Evolutionary conservation across 2,888 invertebrate genomes (phyloP), one percentile per base, ranked within the genome.

Genomic region (Carterocephalus palaemon): DNA sequence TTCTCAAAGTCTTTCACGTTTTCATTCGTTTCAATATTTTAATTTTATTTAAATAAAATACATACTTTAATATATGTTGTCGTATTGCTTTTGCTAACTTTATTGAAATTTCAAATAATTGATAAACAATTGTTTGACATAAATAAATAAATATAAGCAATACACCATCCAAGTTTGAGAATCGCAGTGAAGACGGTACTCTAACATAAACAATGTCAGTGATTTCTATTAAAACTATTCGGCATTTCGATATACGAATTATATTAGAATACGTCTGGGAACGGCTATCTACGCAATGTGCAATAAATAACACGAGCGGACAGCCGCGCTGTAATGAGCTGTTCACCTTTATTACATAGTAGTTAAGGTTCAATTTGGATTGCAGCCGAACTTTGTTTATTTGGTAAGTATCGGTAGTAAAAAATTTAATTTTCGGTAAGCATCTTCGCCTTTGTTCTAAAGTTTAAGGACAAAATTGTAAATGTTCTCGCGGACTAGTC

Each of bases 141-240:
- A n/a, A n/a, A n/a, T n/a, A n/a, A n/a, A n/a, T n/a, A n/a, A n/a
- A n/a, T n/a, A n/a, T 13, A 2, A 4, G 3, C 13, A 9, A 28
- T 16, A 15, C 26, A 40, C 19, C 9, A n/a, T 23, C 8, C 65
- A 76, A 77, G 54, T 80, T 86, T 85, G 83, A 72, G 70, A 61
- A 67, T 39, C 80, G 20, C 62, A 49, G 38, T 10, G 43, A 58
- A 59, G 62, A 59, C 60, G 70, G 75, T 76, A 82, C 75, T 72
- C 53, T 42, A 70, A 72, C 77, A 83, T 82, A 84, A 85, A 84
- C 84, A 84, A 84, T 83, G 76, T 83, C 76, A 77, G 71, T 75
- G 81, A 72, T 79, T 84, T 83, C 80, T 80, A 80, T 78, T 83
- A 80, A 77, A 82, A 73, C 66, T 72, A 70, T 75, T 76, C 80